Percentiles rank a stretch among this genome's conserved stretches.
These are phyloP conservation scores for Rhizomys pruinosus DNA, from an alignment of 2,113 vertebrate genomes.

Conservation along the genomic window DNA sequence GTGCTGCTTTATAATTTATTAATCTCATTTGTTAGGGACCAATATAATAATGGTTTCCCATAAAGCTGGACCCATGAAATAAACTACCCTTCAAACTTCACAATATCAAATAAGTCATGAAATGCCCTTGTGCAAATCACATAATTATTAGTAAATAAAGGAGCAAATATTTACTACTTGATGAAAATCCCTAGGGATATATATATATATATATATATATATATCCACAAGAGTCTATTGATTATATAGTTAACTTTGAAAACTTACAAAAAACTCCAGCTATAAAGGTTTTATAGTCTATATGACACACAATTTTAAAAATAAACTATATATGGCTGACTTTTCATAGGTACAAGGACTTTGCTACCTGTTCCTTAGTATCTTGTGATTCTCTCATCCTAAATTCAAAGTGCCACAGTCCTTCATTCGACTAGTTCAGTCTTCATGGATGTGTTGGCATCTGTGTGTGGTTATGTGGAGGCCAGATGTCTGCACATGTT, in stretches of 20 bases:
- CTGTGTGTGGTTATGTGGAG: not conserved
- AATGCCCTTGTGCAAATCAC: not conserved
- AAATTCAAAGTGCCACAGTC: too few species aligned
- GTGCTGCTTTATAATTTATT: not conserved
- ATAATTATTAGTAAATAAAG: not conserved
- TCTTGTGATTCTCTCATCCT: not conserved
- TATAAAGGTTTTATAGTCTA: not conserved
- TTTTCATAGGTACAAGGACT: not conserved
- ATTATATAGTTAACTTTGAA: conserved; percentile 47
- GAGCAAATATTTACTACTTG: conserved; percentile 20
- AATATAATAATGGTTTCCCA: not conserved
- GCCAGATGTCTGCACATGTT: not conserved
- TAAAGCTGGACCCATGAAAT: not conserved
- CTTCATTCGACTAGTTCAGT: not conserved
- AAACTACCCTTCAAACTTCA: conserved; percentile 15
- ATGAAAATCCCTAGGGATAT: not conserved
- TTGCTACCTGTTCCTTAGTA: not conserved
- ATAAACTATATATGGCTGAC: not conserved
- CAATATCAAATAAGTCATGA: not conserved
- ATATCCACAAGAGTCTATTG: not conserved
- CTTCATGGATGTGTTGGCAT: not conserved
- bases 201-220: too few species aligned
- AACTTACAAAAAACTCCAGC: not conserved
- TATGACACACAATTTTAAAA: not conserved
- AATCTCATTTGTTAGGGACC: not conserved